Percentiles rank a stretch among this genome's conserved stretches.
phyloP scores from a whole-genome alignment of 2,888 invertebrate species.

The Lottia gigantea region DNA sequence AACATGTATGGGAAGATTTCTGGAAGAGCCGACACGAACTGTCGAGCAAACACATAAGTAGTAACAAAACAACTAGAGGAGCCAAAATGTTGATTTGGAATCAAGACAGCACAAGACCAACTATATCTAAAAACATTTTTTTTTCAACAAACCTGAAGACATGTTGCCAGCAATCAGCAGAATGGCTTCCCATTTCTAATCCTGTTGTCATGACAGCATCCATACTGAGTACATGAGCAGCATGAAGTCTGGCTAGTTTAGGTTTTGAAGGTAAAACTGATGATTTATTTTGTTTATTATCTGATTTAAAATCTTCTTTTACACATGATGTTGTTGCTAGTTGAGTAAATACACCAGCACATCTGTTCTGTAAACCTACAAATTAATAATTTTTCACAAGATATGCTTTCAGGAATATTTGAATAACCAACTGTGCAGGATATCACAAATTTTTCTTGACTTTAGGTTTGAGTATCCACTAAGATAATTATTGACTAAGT shows the following conservation, averaged over 20 bases:
- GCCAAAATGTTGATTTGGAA: no score
- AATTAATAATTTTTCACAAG: no score
- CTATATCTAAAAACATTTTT: neutral
- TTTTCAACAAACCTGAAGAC: constrained; percentile 77
- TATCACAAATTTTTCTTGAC: no score
- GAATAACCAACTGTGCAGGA: no score
- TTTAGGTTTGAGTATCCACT: no score
- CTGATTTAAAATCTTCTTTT: constrained; percentile 69
- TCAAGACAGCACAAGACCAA: no score
- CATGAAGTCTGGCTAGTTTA: constrained; percentile 74
- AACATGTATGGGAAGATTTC: no score
- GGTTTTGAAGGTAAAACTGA: constrained; percentile 43
- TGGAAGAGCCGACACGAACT: no score
- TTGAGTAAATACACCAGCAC: constrained; percentile 88
- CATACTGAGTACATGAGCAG: constrained; percentile 90
- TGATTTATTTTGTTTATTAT: constrained; percentile 32
- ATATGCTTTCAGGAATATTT: no score
- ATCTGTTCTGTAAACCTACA: constrained; percentile 84
- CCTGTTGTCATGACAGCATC: constrained; percentile 90
- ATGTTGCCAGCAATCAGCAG: constrained; percentile 94
- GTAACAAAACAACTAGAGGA: no score
- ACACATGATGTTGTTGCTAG: constrained; percentile 91
- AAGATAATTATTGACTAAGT: no score
- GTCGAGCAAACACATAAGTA: no score
- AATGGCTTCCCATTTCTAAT: constrained; percentile 90